A percentile compares a stretch with the other conserved stretches of the same genome.
Evolutionary conservation across 2,888 invertebrate species (phyloP).

Genomic region (Suillia variegata): DNA sequence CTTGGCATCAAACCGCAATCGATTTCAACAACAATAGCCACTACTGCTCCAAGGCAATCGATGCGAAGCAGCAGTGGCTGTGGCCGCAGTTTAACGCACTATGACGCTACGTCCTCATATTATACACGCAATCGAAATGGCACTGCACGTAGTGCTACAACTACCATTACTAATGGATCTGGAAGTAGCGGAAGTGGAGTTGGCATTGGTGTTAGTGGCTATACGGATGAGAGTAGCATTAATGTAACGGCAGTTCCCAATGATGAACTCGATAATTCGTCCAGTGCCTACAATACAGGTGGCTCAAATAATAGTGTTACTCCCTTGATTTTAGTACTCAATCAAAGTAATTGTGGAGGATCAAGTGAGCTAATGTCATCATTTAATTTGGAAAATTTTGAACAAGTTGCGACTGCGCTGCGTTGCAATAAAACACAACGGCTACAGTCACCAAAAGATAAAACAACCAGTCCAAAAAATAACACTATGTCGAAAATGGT

Average conservation of each 20-base stretch:
- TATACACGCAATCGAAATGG: conserved; percentile 24
- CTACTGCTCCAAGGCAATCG: conserved; percentile 32
- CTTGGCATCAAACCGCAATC: conserved; percentile 43
- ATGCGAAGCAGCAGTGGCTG: conserved; percentile 13
- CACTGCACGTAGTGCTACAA: conserved; percentile 44
- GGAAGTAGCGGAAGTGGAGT: conserved; percentile 42
- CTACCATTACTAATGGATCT: conserved; percentile 45
- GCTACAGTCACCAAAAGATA: conserved; percentile 28
- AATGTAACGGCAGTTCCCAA: conserved; percentile 30
- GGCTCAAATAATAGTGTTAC: conserved; percentile 72
- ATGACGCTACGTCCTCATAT: conserved; percentile 14
- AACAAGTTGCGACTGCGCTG: neutral
- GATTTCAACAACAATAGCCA: conserved; percentile 20
- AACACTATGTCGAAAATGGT: conserved; percentile 5
- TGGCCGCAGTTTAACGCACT: conserved; percentile 11
- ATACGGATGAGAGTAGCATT: conserved; percentile 9
- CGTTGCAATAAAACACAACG: conserved; percentile 7
- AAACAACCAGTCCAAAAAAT: conserved; percentile 29
- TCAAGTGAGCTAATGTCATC: too few species aligned
- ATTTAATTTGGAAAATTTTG: neutral
- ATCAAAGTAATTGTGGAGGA: conserved; percentile 32
- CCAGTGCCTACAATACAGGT: conserved; percentile 77
- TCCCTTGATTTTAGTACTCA: conserved; percentile 64
- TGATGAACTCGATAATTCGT: conserved; percentile 69
- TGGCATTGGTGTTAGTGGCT: conserved; percentile 23